These are phyloP conservation scores for Microctenopoma steveboyesi DNA, from an alignment of 2,797 vertebrate genomes.

Conservation along the genomic window DNA sequence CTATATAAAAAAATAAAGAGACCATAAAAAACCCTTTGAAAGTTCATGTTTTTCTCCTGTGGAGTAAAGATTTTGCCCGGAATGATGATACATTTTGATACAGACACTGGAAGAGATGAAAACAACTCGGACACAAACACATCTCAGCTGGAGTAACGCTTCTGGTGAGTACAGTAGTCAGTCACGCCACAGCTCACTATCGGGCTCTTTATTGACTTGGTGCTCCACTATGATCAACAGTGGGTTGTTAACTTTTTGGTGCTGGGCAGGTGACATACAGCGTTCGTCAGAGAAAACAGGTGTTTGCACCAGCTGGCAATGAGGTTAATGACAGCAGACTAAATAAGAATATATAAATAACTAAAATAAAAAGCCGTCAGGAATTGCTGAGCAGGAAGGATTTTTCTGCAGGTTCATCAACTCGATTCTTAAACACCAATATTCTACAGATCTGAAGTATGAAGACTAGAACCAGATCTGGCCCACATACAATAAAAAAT, in stretches of 20 bases:
- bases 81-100: too few species aligned
- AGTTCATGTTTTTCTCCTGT: neutral
- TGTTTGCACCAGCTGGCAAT: neutral
- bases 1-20: neutral
- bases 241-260: neutral
- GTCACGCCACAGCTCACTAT: neutral
- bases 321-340: neutral
- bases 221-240: neutral
- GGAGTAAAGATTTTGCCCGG: too few species aligned
- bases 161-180: neutral
- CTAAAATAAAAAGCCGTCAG: neutral
- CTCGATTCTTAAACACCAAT: neutral
- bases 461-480: neutral
- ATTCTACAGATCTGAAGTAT: neutral
- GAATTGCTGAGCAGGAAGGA: neutral
- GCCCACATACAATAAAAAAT: slow-evolving; percentile 18
- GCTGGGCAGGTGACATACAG: neutral
- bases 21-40: neutral
- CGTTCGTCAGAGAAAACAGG: neutral
- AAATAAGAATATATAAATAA: neutral
- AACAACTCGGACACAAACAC: too few species aligned
- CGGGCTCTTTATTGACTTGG: neutral
- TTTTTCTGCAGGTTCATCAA: too few species aligned
- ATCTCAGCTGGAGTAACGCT: neutral
- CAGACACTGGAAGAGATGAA: too few species aligned